Base-by-base conservation (phyloP, 2,113 vertebrate genomes). In the Peromyscus leucopus region DNA sequence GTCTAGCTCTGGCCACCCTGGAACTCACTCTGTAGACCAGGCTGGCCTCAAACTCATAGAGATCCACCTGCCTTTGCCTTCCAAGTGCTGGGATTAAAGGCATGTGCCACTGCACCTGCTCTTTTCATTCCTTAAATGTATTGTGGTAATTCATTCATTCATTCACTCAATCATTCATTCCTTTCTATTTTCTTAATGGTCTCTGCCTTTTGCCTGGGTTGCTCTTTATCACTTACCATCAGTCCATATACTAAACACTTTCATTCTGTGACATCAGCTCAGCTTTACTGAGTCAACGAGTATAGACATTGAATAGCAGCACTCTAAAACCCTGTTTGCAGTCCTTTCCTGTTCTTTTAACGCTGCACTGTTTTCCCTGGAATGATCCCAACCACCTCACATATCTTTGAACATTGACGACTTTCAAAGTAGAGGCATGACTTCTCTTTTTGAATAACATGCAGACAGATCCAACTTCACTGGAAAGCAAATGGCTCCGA, bases 221-320 rank as follows among this genome's bases (percentile, higher is more conserved):
- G 1, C 1, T 26, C 13, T 93, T 80, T 75, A 26, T 42, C 5
- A 76, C 1, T 57, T 80, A 82, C 8, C 8, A 15, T 7, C 36
- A 74, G 15, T 33, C 75, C 46, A 61, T 5, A 42, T 89, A 84
- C 46, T 57, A 85, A 79, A 22, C 4, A 89, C 51, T 79, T 72
- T 74, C 2, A 79, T 74, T 33, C 42, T 92, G 85, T 21, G 71
- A 90, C 71, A 1, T 9, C 28, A 85, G 5, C 19, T 12, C 33
- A 90, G 17, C 65, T 76, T 88, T 84, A 51, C n/a, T 92, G 93
- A 59, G 46, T 57, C 79, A 28, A 87, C 61, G 17, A 90, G 92
- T 16, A 92, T 1, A 84, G 11, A 48, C 31, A 96, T 76, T 91
- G 85, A 85, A 74, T 74, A 83, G 76, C 39, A 87, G 76, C 82